Percentiles rank a stretch among this genome's conserved stretches.
Conservation (phyloP, 2,888 invertebrate species). For the Hyppa rectilinea region DNA sequence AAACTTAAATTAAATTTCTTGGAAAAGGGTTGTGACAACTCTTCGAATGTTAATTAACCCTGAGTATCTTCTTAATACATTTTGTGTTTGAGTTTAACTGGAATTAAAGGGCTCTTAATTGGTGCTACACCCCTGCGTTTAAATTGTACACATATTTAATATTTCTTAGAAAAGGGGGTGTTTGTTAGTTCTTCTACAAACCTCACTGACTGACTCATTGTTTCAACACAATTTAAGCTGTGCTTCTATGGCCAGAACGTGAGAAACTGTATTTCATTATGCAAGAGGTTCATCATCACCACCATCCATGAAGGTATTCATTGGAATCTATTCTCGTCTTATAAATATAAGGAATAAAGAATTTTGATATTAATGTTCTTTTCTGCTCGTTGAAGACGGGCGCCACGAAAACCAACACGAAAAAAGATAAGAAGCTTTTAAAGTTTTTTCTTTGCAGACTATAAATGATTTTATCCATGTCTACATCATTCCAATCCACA, state of each 20-base stretch:
- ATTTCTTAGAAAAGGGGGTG: neutral
- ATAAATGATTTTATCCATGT: neutral
- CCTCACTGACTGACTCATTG: neutral
- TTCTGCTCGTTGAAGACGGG: no score
- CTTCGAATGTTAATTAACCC: conserved; percentile 37
- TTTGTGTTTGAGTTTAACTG: conserved; percentile 2
- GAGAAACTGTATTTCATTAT: neutral
- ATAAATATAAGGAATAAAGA: neutral
- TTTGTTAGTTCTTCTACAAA: neutral
- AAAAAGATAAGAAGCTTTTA: neutral
- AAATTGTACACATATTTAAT: neutral
- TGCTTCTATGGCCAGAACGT: no score
- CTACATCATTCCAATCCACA: neutral
- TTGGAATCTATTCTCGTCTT: neutral
- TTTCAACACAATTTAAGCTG: neutral
- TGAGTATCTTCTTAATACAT: conserved; percentile 17
- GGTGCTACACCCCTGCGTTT: neutral
- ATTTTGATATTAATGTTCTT: neutral
- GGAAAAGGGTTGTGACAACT: no score
- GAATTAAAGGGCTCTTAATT: conserved; percentile 6
- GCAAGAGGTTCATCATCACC: neutral
- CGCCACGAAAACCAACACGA: neutral
- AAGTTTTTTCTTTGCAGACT: neutral
- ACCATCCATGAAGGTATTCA: neutral
- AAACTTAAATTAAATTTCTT: no score